Percentiles rank a stretch among this genome's conserved stretches.
Conservation (phyloP, 2,113 vertebrate genomes). For the Globicephala melas region DNA sequence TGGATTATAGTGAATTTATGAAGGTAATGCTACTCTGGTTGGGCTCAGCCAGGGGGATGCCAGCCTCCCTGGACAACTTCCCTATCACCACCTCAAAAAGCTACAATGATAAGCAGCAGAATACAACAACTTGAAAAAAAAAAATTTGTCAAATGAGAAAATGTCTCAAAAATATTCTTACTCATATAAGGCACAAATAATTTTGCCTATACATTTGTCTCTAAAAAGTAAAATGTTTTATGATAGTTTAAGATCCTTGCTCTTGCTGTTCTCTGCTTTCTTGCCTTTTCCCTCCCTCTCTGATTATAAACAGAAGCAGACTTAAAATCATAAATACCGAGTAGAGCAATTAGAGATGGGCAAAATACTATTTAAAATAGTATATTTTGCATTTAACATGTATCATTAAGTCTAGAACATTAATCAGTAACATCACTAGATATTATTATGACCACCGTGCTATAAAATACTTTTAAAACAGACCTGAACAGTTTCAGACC, state of each 20-base stretch:
- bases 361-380: not conserved
- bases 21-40: not conserved
- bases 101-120: not conserved
- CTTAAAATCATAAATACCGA: not conserved
- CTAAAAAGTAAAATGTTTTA: conserved; percentile 17
- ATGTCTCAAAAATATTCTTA: not conserved
- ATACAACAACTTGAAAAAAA: not conserved
- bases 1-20: not conserved
- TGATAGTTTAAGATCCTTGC: not conserved
- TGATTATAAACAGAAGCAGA: not conserved
- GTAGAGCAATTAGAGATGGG: not conserved
- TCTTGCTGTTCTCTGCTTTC: not conserved
- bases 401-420: not conserved
- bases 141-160: not conserved
- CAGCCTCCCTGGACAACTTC: not conserved
- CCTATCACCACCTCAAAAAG: not conserved
- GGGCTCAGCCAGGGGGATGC: not conserved
- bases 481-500: not conserved
- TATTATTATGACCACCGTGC: not conserved
- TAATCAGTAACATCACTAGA: not conserved
- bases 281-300: not conserved
- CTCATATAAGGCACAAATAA: not conserved
- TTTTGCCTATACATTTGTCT: not conserved
- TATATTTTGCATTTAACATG: too few relatives aligned
- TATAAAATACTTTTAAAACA: not conserved